Evolutionary conservation across 1,140 invertebrate genomes (phyloP).

Genomic region (Aphaenogaster rudis): DNA sequence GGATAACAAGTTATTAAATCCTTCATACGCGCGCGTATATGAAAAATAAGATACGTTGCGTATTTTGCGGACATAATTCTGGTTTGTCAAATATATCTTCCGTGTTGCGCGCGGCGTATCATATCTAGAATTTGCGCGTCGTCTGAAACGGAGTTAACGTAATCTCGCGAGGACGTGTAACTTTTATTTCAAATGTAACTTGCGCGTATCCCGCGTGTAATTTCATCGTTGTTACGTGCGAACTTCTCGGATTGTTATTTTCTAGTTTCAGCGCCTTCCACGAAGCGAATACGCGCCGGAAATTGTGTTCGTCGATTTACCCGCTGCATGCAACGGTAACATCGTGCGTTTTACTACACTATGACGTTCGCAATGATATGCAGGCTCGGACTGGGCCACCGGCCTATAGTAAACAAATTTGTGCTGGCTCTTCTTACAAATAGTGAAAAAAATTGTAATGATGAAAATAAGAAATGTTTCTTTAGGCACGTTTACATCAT

Average conservation of each 20-base stretch:
- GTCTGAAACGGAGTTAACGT: constrained; percentile 34
- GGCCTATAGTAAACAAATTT: too few species aligned
- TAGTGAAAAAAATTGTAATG: too few species aligned
- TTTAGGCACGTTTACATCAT: too few species aligned
- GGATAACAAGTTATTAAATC: constrained; percentile 16
- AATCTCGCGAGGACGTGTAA: constrained; percentile 40
- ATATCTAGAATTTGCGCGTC: background rate
- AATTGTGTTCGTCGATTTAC: constrained; percentile 10
- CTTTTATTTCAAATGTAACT: constrained; percentile 43
- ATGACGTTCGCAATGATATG: background rate
- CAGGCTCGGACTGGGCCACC: too few species aligned
- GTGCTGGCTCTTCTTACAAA: too few species aligned
- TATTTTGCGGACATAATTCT: background rate
- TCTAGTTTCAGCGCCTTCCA: background rate
- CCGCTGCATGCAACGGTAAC: background rate
- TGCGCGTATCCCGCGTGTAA: constrained; percentile 47
- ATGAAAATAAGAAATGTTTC: too few species aligned
- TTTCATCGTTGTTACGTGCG: constrained; percentile 17
- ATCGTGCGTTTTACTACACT: background rate
- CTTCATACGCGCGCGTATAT: background rate
- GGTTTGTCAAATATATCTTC: background rate
- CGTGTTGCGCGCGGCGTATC: background rate
- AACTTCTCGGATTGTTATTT: constrained; percentile 50
- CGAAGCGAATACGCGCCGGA: background rate
- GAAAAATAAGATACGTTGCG: background rate